Base-by-base conservation (phyloP, 2,888 invertebrate species). In the Meliscaeva auricollis region DNA sequence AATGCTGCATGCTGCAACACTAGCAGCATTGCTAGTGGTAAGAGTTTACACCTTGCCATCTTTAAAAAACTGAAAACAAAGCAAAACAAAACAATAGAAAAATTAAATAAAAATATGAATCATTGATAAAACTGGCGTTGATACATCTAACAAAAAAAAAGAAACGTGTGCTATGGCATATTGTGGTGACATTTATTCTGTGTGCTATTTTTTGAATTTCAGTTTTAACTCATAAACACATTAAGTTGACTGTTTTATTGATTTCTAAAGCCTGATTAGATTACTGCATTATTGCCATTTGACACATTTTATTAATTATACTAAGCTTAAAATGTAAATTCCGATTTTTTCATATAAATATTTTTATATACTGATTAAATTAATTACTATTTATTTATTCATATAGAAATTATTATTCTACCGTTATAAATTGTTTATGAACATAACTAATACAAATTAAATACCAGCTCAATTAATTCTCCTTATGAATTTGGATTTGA, bases 1-100 rank as follows among this genome's bases (percentile, higher is more conserved):
- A 70, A 38, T 54, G 77, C 70, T 70, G 82, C 50, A 22, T 78
- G 77, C 73, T 78, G 77, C 73, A 87, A 54, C 58, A 81, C 81
- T 66, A 82, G 77, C 82, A 80, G 22, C 8, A 87, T 9, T 48
- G 82, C 82, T 78, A 87, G 82, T 70, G 77, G 82, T 74, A 87
- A 54, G 48, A 82, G 69, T 38, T 74, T 87, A 74, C 82, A 87
- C 87, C 82, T 41, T 50, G 77, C 66, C 87, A 87, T 87, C 46
- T 44, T 81, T 32, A 3, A 4, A 0, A 38, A 38, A 54, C 77
- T 87, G 44, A 62, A 11, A 77, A 73, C 38, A 52, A 46, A 15
- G 41, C 20, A 76, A 20, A 66, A 9, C 4, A 11, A 26, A 46
- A 54, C 17, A 20, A 50, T 17, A 9, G 7, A 5, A 52, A 52